Base-by-base conservation (phyloP, 1,140 invertebrate genomes). In the Aphidius gifuensis region DNA sequence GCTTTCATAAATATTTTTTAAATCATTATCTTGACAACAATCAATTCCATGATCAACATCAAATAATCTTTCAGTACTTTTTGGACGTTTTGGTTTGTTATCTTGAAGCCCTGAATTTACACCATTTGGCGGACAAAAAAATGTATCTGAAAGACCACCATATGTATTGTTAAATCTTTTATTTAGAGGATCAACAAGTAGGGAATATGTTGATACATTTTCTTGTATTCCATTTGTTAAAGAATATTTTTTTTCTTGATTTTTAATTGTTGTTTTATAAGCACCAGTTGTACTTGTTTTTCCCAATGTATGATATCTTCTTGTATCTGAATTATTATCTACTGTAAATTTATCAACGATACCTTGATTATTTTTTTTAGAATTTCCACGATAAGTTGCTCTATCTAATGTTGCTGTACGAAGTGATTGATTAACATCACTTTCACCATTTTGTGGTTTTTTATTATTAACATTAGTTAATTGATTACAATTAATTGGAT, bases 321-420 rank as follows among this genome's bases (percentile, higher is more conserved):
- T 64, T 4, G 44, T 64, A 6, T 76, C 72, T 5, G 71, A 9
- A n/a, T 54, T 71, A 53, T 68, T 53, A 3, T 38, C 9, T 5
- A 38, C n/a, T 5, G 16, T 5, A 32, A 32, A 32, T 32, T 32
- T 32, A 32, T 4, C 23, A 32, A 32, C 4, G 1, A 4, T 32
- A n/a, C 39, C 66, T 6, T 73, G 66, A 0, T 9, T 8, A 5
- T 75, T 71, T 38, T 78, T 79, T 6, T 68, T 72, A 5, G 69
- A 65, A 45, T 77, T 74, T 5, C 68, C 74, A 3, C 75, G 72
- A 42, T 78, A 81, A 32, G 73, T 78, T 39, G 73, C 67, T 43
- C 78, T 67, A 58, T 80, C 78, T 11, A 80, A 67, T 0, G 78
- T 80, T 0, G 75, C 74, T 0, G 78, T 76, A 39, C 72, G 72